phyloP scores from a whole-genome alignment of 2,888 invertebrate species.

The Chrysomela aeneicollis region DNA sequence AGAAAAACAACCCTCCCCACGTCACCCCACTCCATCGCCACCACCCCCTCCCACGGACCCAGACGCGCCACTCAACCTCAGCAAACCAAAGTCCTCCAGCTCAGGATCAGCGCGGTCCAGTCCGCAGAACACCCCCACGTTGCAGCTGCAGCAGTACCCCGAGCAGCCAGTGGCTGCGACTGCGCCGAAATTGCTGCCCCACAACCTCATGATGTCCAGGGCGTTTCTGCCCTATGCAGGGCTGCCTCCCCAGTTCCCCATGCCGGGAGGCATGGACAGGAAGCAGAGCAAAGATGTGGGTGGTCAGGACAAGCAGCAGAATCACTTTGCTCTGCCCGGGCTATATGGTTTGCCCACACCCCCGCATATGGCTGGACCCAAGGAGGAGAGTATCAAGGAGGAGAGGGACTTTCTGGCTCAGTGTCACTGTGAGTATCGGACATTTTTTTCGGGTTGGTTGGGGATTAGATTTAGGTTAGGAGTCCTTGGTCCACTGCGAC shows the following conservation, averaged over 20 bases:
- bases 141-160: slow-evolving; percentile 55
- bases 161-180: slow-evolving; percentile 67
- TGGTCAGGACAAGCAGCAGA: slow-evolving; percentile 56
- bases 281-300: slow-evolving; percentile 55
- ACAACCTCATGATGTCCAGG: slow-evolving; percentile 67
- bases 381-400: slow-evolving; percentile 62
- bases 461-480: no score
- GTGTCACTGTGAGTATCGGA: slow-evolving; percentile 64
- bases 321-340: slow-evolving; percentile 56
- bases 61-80: slow-evolving; percentile 87
- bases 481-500: no score
- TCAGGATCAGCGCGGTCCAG: slow-evolving; percentile 66
- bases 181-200: slow-evolving; percentile 67
- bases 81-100: slow-evolving; percentile 77
- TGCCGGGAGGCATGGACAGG: slow-evolving; percentile 56
- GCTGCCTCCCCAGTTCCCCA: slow-evolving; percentile 66
- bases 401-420: slow-evolving; percentile 71
- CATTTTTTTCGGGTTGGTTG: no score
- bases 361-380: slow-evolving; percentile 50
- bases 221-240: slow-evolving; percentile 70
- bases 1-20: slow-evolving; percentile 56
- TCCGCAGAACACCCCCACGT: slow-evolving; percentile 59
- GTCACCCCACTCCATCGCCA: slow-evolving; percentile 59
- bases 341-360: slow-evolving; percentile 60
- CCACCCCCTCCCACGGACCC: slow-evolving; percentile 65